Evolutionary conservation across 2,797 vertebrate species (phyloP).

Genomic region (Melopsittacus undulatus): DNA sequence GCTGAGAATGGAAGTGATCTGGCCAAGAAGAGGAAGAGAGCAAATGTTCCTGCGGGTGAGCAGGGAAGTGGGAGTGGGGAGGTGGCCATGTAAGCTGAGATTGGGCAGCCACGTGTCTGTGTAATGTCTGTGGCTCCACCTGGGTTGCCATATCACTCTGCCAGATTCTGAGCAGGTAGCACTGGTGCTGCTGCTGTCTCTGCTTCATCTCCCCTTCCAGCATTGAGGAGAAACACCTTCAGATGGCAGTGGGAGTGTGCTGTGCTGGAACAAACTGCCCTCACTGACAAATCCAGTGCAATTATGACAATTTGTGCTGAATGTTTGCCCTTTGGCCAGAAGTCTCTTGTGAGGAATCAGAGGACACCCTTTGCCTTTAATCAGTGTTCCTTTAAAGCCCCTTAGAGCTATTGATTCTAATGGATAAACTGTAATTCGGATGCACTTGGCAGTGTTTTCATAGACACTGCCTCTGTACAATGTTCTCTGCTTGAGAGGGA

Average conservation of each 20-base stretch:
- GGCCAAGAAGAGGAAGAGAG: constrained; percentile 88
- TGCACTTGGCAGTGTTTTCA: neutral
- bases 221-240: neutral
- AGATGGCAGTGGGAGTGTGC: neutral
- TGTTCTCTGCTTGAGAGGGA: neutral
- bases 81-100: neutral
- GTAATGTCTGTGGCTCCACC: neutral
- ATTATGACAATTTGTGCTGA: neutral
- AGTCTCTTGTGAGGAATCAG: neutral
- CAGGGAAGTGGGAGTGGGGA: neutral
- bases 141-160: neutral
- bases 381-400: neutral
- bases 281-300: neutral
- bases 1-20: constrained; percentile 84
- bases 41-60: constrained; percentile 85
- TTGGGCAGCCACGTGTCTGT: neutral
- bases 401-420: neutral
- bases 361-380: neutral
- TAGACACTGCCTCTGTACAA: neutral
- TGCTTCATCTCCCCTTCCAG: neutral
- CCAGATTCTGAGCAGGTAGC: neutral
- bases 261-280: neutral
- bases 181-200: neutral
- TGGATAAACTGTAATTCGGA: neutral
- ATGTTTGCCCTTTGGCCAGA: neutral